These are phyloP conservation scores for Stenoptilia bipunctidactyla DNA, from an alignment of 2,888 invertebrate species.

Conservation along the genomic window DNA sequence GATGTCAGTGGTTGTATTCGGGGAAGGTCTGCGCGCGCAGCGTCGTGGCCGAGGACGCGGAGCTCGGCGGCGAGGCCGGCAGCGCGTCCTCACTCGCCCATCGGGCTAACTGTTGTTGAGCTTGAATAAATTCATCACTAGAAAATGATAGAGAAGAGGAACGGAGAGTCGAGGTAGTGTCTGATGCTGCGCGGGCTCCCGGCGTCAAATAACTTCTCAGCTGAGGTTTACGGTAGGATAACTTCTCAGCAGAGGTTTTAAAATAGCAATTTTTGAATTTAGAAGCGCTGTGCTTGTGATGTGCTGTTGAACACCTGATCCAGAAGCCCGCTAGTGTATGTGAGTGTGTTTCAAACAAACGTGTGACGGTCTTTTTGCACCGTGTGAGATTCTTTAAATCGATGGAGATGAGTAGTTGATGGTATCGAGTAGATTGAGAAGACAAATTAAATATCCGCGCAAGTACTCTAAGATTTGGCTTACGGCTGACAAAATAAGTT, in stretches of 20 bases:
- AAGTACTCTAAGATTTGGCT: no score
- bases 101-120: conserved; percentile 96
- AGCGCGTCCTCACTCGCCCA: conserved; percentile 92
- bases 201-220: conserved; percentile 9
- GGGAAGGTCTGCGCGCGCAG: conserved; percentile 50
- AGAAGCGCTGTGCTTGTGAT: background rate
- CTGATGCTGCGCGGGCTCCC: conserved; percentile 20
- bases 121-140: conserved; percentile 98
- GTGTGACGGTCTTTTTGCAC: no score
- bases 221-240: no score
- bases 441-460: no score
- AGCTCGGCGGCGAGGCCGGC: conserved; percentile 28
- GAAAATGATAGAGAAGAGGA: conserved; percentile 88
- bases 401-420: no score
- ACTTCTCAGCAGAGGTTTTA: no score
- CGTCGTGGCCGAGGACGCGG: conserved; percentile 57
- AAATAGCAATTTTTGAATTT: background rate
- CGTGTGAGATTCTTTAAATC: no score
- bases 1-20: conserved; percentile 22
- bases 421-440: no score
- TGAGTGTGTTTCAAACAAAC: background rate
- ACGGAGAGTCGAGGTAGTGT: conserved; percentile 61
- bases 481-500: no score
- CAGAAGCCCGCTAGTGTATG: background rate
- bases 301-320: background rate